phyloP scores from a whole-genome alignment of 2,888 invertebrate species.

The Onthophagus sagittarius region DNA sequence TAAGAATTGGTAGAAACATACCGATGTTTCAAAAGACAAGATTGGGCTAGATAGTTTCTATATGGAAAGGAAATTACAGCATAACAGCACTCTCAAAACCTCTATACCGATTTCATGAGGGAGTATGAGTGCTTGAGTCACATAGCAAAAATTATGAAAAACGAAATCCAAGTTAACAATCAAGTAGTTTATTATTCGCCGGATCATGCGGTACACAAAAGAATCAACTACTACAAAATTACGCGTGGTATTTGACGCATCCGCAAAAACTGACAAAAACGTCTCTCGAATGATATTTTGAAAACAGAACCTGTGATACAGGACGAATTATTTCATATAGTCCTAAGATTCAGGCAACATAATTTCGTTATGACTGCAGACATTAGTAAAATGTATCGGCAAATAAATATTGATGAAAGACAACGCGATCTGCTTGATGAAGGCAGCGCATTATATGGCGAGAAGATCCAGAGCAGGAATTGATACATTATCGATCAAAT shows the following conservation, averaged over 20 bases:
- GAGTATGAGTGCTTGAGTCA: constrained; percentile 29
- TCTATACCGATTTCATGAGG: constrained; percentile 28
- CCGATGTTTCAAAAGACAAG: constrained; percentile 20
- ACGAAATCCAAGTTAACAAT: neutral
- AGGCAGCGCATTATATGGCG: constrained; percentile 15
- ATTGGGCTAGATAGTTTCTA: constrained; percentile 27
- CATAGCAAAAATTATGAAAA: constrained; percentile 23
- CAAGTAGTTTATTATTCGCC: constrained; percentile 18
- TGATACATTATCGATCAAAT: constrained; percentile 5
- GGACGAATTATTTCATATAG: constrained; percentile 1
- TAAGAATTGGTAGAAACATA: constrained; percentile 1
- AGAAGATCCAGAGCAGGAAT: neutral
- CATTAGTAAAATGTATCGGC: constrained; percentile 15
- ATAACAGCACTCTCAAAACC: constrained; percentile 14
- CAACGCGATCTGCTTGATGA: neutral
- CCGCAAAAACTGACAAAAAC: neutral
- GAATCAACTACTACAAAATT: constrained; percentile 12
- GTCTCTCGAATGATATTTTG: neutral
- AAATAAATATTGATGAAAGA: neutral
- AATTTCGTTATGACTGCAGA: constrained; percentile 6
- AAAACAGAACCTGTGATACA: neutral
- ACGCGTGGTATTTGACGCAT: constrained; percentile 18
- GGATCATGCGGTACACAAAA: constrained; percentile 13
- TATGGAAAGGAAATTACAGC: constrained; percentile 27
- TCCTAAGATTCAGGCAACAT: constrained; percentile 3